Evolutionary conservation across 2,888 invertebrate genomes (phyloP), one percentile per base, ranked within the genome.

Genomic region (Drosophila parthenogenetica): DNA sequence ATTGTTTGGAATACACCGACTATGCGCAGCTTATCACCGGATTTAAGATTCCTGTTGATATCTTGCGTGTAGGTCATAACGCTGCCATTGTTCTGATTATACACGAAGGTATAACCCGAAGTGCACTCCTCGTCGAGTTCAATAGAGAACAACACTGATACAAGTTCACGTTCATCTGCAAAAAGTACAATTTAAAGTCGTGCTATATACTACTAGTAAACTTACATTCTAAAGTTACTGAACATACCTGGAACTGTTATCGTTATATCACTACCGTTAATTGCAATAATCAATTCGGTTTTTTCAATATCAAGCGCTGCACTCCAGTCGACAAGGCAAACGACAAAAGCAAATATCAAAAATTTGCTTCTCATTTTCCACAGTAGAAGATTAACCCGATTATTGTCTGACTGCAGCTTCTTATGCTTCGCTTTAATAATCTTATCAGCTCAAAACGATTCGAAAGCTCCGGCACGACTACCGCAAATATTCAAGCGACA

Each of bases 131-230:
- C 13, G 10, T 5, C 7, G 2, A 53, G n/a, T 14, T 73, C 59
- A 2, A 13, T 48, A 3, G 55, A 17, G 29, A 73, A 43, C n/a
- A 73, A 57, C 2, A 22, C 19, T 4, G 58, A 54, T 10, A 16
- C 7, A 0, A 62, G 0, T 5, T 62, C 40, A 2, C 11, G 11
- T 10, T 37, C 10, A 48, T 37, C 68, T 73, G 25, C 1, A n/a
- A 49, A 42, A 17, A 11, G 14, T 7, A 37, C 3, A 11, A 13
- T n/a, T 10, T 5, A 22, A 22, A 19, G 19, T 19, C 19, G 19
- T 19, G 3, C 19, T 19, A 19, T 19, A 19, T 3, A 19, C 19
- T 19, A 19, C 2, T 2, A 3, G 19, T 19, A 19, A n/a, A n/a
- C n/a, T n/a, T 19, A 22, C 5, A 39, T 50, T 13, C 25, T 43